Percentiles rank a stretch among this genome's conserved stretches.
Evolutionary conservation across 2,797 vertebrate genomes (phyloP).

Genomic region (Hoplostethus mediterraneus): DNA sequence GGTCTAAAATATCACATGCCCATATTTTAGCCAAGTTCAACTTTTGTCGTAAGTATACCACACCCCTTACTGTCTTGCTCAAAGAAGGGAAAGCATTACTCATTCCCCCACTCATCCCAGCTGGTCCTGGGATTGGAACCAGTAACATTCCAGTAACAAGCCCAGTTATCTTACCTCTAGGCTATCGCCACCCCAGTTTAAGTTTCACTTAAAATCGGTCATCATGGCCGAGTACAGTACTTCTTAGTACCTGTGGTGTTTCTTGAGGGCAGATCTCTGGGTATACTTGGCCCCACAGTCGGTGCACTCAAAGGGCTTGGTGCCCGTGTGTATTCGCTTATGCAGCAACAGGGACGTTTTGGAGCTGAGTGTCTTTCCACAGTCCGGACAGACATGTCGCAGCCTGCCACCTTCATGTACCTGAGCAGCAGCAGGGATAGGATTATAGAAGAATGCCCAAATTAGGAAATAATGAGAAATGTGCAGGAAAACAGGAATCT

Average conservation of each 20-base stretch:
- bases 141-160: background rate
- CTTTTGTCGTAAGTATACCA: too few species aligned
- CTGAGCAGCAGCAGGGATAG: constrained; percentile 36
- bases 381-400: constrained; percentile 88
- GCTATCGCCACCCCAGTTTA: background rate
- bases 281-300: constrained; percentile 93
- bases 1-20: too few species aligned
- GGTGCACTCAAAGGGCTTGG: constrained; percentile 91
- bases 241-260: constrained; percentile 91
- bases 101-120: too few species aligned
- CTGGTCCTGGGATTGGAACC: background rate
- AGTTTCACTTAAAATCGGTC: background rate
- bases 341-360: constrained; percentile 93
- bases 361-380: constrained; percentile 96
- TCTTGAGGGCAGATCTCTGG: constrained; percentile 97
- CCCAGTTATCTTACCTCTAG: background rate
- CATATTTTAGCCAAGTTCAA: too few species aligned
- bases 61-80: too few species aligned
- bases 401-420: constrained; percentile 93
- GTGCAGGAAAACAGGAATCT: background rate
- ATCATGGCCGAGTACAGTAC: background rate
- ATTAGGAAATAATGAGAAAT: background rate
- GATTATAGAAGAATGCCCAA: background rate
- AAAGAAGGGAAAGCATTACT: too few species aligned
- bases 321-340: constrained; percentile 93